Evolutionary conservation across 2,797 vertebrate species (phyloP).

Genomic region (Hydrocynus forskahlii): DNA sequence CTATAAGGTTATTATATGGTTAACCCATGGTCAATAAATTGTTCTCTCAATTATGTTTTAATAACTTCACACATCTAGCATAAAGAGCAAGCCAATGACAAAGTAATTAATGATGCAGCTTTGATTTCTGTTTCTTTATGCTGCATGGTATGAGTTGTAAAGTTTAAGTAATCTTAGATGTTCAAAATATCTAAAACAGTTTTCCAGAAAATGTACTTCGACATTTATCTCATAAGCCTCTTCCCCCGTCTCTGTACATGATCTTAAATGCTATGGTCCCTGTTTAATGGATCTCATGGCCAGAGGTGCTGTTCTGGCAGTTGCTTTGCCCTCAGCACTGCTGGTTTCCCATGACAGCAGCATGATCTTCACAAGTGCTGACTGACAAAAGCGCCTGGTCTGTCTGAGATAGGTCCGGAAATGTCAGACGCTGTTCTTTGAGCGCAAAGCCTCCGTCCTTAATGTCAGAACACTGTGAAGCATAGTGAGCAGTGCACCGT

Average conservation of each 20-base stretch:
- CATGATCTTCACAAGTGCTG: conserved; percentile 34
- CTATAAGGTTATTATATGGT: no score
- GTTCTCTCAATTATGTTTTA: not conserved
- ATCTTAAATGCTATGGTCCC: not conserved
- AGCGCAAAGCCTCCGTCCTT: conserved; percentile 24
- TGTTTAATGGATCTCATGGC: not conserved
- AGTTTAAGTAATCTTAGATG: not conserved
- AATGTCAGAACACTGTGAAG: conserved; percentile 28
- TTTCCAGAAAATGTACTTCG: not conserved
- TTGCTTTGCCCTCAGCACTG: not conserved
- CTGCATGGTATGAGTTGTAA: no score
- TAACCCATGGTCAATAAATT: no score
- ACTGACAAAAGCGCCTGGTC: conserved; percentile 25
- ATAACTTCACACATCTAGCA: not conserved
- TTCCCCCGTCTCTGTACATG: not conserved
- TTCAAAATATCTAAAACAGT: no score
- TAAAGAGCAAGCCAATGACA: not conserved
- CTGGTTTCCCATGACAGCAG: conserved; percentile 25
- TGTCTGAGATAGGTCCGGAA: conserved; percentile 18
- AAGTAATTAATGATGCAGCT: not conserved
- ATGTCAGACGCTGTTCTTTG: conserved; percentile 26
- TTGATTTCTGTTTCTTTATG: not conserved
- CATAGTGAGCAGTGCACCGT: conserved; percentile 22
- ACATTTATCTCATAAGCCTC: not conserved
- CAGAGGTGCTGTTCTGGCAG: not conserved